Percentiles rank a stretch among this genome's conserved stretches.
These are phyloP conservation scores for Chrysocyon brachyurus DNA, from an alignment of 2,797 vertebrate species.

Conservation along the genomic window DNA sequence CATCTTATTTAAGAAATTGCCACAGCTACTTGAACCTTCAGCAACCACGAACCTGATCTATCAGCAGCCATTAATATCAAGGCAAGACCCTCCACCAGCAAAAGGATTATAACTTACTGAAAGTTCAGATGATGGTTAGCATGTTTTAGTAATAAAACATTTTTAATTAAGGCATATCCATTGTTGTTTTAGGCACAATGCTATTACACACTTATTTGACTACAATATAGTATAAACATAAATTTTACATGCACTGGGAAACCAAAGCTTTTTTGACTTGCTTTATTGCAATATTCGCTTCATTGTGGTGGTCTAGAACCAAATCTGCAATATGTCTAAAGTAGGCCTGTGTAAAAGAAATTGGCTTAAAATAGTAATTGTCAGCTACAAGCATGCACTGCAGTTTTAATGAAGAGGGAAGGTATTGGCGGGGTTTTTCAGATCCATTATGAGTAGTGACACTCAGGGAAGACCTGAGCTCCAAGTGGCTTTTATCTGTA, in stretches of 20 bases:
- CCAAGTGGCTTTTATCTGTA: not conserved
- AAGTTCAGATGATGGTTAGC: not conserved
- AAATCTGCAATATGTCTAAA: not conserved
- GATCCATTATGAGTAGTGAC: conserved; percentile 5
- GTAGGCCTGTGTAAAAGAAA: not conserved
- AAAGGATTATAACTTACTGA: not conserved
- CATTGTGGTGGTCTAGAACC: not conserved
- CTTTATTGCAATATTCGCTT: not conserved
- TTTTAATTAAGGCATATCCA: not conserved
- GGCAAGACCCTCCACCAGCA: not conserved
- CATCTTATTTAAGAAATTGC: not conserved
- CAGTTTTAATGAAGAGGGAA: conserved; percentile 35
- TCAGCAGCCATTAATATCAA: not conserved
- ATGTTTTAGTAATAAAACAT: not conserved
- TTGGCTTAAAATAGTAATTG: conserved; percentile 1
- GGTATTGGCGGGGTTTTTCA: conserved; percentile 5
- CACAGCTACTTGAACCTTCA: not conserved
- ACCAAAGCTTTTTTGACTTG: not conserved
- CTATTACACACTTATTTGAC: not conserved
- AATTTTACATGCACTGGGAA: not conserved
- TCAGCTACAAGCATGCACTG: not conserved
- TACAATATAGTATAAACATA: not conserved
- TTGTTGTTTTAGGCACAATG: not conserved
- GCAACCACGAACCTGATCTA: not conserved
- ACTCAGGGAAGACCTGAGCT: not conserved